Evolutionary conservation across 1,140 invertebrate genomes (phyloP), one percentile per base, ranked within the genome.

Genomic region (Drosophila azteca): DNA sequence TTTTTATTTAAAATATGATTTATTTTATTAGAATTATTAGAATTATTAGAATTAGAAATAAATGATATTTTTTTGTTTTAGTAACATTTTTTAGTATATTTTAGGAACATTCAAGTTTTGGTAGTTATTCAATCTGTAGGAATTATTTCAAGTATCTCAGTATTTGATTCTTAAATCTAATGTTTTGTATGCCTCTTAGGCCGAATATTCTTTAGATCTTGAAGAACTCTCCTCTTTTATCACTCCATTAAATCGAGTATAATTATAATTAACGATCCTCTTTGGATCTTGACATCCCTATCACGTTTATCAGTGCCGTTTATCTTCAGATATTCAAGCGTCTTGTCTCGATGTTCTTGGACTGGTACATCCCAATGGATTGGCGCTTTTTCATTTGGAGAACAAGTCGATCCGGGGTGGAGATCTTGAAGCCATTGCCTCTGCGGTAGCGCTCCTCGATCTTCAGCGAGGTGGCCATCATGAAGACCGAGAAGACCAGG

Each of bases 401-500:
- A 6, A 82, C 82, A 44, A 85, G 29, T 3, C 82, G 83, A 79
- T 87, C 75, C n/a, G 82, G 82, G 6, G 82, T 87, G 41, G 82
- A 87, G 62, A 87, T 87, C 67, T 87, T 87, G 35, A 69, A 73
- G 45, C 77, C 75, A 6, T 31, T 26, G 11, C 55, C 44, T 1
- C 70, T 63, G 7, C 63, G 59, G 8, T 55, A 52, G 17, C 82
- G 82, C 49, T 79, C 50, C 48, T 82, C 78, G 63, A 87, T 78
- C 39, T 52, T 53, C 60, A 87, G 45, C 41, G 82, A 87, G 41
- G 82, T 88, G 67, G 82, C 82, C 83, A 88, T 74, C 66, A 87
- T 75, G 57, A 87, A 87, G 59, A 87, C 45, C 64, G 82, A 87
- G 67, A 87, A 87, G 43, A 87, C 82, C 63, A 87, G 45, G 2